These are phyloP conservation scores for Drosophila tripunctata DNA, from an alignment of 2,888 invertebrate genomes.

Conservation along the genomic window DNA sequence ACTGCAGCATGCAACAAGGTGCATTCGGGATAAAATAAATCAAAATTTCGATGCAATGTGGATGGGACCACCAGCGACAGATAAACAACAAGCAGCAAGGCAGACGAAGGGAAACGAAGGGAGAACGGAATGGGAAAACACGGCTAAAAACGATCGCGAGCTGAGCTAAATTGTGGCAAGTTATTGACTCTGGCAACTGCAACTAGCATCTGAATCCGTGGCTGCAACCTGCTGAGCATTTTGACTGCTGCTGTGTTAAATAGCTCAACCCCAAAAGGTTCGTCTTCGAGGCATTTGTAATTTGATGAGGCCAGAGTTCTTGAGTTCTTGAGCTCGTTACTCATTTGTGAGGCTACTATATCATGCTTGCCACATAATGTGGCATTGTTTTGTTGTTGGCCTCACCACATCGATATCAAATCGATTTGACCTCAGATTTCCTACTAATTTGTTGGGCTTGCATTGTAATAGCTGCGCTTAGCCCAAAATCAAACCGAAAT, in stretches of 20 bases:
- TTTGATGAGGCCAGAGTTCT: conserved; percentile 46
- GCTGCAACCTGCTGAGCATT: conserved; percentile 64
- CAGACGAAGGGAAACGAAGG: conserved; percentile 20
- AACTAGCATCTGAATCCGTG: conserved; percentile 12
- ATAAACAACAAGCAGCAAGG: conserved; percentile 54
- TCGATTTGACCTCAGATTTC: conserved; percentile 67
- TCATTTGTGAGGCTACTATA: conserved; percentile 55
- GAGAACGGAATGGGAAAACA: neutral
- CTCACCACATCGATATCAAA: conserved; percentile 67
- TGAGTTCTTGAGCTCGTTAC: conserved; percentile 68
- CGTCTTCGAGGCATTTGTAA: conserved; percentile 36
- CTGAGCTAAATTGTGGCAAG: conserved; percentile 30
- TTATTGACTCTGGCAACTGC: conserved; percentile 1
- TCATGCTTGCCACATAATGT: conserved; percentile 37
- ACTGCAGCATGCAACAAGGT: conserved; percentile 46
- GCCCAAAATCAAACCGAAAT: conserved; percentile 4
- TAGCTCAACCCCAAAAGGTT: conserved; percentile 27
- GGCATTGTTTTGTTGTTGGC: conserved; percentile 45
- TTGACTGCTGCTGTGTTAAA: conserved; percentile 61
- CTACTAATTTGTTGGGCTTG: conserved; percentile 55
- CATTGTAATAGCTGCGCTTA: conserved; percentile 36
- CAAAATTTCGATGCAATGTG: conserved; percentile 66
- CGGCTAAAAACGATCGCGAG: conserved; percentile 17
- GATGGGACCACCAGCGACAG: conserved; percentile 70
- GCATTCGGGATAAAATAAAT: conserved; percentile 64